Evolutionary conservation across 2,888 invertebrate species (phyloP).

Genomic region (Heliconius charithonia): DNA sequence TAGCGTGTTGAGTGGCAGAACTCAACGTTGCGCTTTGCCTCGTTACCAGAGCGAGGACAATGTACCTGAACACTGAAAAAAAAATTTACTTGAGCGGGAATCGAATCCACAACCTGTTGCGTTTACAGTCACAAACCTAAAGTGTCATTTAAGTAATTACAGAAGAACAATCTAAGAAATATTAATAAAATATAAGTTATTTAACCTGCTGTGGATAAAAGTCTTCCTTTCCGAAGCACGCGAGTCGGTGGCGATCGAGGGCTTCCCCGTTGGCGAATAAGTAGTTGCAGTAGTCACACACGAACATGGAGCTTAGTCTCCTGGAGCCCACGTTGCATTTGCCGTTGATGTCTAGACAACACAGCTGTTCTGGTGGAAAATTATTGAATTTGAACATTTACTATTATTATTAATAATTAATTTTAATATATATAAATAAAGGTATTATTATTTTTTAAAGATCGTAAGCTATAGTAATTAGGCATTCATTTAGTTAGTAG

Average conservation of each 20-base stretch:
- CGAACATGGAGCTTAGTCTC: conserved; percentile 72
- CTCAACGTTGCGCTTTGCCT: too few relatives aligned
- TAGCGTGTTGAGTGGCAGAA: too few relatives aligned
- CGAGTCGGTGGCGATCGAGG: conserved; percentile 66
- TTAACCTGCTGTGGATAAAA: conserved; percentile 54
- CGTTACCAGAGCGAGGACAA: too few relatives aligned
- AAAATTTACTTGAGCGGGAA: too few relatives aligned
- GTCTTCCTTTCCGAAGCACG: conserved; percentile 60
- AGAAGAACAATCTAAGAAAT: too few relatives aligned
- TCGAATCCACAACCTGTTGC: too few relatives aligned
- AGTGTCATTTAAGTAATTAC: too few relatives aligned
- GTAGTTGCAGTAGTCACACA: conserved; percentile 73
- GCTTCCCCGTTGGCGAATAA: conserved; percentile 73
- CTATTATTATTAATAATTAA: background rate
- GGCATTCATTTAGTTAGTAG: background rate
- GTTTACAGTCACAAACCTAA: too few relatives aligned
- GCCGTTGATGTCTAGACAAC: conserved; percentile 66
- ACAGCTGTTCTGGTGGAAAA: conserved; percentile 65
- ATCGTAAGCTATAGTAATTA: background rate
- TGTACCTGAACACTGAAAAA: too few relatives aligned
- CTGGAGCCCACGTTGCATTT: conserved; percentile 61
- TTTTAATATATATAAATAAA: too few relatives aligned
- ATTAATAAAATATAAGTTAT: background rate
- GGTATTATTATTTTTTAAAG: too few relatives aligned
- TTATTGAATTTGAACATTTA: background rate